Percentiles rank a stretch among this genome's conserved stretches.
Conservation (phyloP, 2,888 invertebrate genomes). For the Campopleginae sp. region DNA sequence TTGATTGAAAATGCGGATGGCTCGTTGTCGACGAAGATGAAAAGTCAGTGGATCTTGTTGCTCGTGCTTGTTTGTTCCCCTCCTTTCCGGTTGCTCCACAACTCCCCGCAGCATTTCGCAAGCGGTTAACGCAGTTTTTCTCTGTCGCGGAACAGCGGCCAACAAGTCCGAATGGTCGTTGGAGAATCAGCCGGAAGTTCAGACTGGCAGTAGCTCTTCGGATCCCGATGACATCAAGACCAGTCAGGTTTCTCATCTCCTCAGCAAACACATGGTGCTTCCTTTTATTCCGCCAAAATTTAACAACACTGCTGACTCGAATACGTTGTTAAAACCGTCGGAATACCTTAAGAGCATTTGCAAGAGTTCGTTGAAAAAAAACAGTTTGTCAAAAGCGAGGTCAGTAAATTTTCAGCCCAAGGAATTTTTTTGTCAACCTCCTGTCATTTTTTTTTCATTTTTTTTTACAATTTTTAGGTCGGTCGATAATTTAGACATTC, state of each 20-base stretch:
- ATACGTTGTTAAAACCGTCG: constrained; percentile 95
- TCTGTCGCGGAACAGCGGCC: constrained; percentile 82
- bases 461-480: constrained; percentile 73
- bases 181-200: constrained; percentile 76
- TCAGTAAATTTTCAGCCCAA: too few relatives aligned
- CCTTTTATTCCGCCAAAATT: constrained; percentile 97
- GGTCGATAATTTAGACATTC: constrained; percentile 83
- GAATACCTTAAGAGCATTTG: constrained; percentile 95
- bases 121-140: constrained; percentile 55
- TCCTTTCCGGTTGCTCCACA: constrained; percentile 46
- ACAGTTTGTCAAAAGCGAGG: constrained; percentile 82
- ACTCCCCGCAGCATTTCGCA: background rate
- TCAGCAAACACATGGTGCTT: constrained; percentile 93
- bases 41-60: constrained; percentile 48
- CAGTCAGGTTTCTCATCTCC: constrained; percentile 86
- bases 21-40: too few relatives aligned
- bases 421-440: too few relatives aligned
- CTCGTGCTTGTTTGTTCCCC: constrained; percentile 58
- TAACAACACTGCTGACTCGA: constrained; percentile 90
- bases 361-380: constrained; percentile 78
- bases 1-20: background rate
- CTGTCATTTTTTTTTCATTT: too few relatives aligned
- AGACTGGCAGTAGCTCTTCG: constrained; percentile 81
- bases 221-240: constrained; percentile 76
- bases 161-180: constrained; percentile 81